Conservation (phyloP, 2,888 invertebrate species). For the Trissolcus japonicus region DNA sequence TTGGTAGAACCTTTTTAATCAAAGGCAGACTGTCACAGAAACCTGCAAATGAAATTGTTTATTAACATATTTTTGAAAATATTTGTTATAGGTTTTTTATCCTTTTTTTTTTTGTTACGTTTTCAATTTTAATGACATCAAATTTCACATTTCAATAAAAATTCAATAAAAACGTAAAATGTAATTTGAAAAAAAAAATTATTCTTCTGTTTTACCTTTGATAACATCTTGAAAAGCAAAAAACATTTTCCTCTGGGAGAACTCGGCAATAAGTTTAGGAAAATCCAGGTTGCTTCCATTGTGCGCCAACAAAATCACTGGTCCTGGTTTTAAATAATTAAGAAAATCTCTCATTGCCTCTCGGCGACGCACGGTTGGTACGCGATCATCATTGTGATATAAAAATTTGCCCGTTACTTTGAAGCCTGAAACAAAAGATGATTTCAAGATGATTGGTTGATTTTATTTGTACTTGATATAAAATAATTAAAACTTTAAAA, state of each 20-base stretch:
- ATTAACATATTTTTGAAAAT: too few relatives aligned
- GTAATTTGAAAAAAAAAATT: too few relatives aligned
- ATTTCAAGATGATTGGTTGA: background rate
- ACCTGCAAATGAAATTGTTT: background rate
- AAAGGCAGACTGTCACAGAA: constrained; percentile 10
- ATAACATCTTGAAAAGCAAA: background rate
- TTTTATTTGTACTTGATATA: background rate
- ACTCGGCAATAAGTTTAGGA: constrained; percentile 1
- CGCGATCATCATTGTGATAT: background rate
- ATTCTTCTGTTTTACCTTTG: background rate
- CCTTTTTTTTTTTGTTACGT: too few relatives aligned
- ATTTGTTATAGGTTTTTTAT: too few relatives aligned
- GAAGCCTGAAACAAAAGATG: background rate
- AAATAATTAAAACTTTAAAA: background rate
- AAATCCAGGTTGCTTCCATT: constrained; percentile 2
- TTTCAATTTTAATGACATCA: too few relatives aligned
- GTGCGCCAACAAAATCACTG: constrained; percentile 7
- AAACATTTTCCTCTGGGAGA: constrained; percentile 1
- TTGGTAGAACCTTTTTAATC: background rate
- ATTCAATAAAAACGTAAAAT: too few relatives aligned
- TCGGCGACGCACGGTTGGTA: background rate
- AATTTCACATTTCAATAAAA: too few relatives aligned
- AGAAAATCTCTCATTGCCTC: background rate
- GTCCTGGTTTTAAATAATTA: constrained; percentile 9
- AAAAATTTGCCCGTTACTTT: background rate